Percentiles rank a stretch among this genome's conserved stretches.
Conservation (phyloP, 2,797 vertebrate genomes). For the Sebastes flavidus region DNA sequence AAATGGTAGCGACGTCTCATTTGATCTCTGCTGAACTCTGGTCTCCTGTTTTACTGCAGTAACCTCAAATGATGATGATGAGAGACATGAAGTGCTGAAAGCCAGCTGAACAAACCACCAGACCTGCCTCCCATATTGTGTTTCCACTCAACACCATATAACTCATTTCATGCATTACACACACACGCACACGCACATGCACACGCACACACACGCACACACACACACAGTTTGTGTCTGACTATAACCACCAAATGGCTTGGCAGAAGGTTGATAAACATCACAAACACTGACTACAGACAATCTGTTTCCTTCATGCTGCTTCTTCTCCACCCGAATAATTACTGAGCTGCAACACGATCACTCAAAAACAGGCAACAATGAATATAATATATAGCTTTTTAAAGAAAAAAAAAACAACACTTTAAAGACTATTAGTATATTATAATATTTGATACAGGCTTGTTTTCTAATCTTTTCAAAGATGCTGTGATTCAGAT, state of each 20-base stretch:
- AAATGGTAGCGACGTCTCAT: neutral
- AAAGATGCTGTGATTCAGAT: neutral
- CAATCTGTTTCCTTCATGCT: slow-evolving; percentile 36
- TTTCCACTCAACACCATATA: slow-evolving; percentile 24
- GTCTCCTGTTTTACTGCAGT: neutral
- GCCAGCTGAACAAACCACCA: slow-evolving; percentile 24
- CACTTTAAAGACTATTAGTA: neutral
- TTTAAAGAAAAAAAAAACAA: fast-evolving
- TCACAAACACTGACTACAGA: slow-evolving; percentile 33
- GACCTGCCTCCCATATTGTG: slow-evolving; percentile 34
- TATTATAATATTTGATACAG: neutral
- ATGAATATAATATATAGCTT: neutral
- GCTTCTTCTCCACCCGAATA: slow-evolving; percentile 36
- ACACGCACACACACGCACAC: slow-evolving; percentile 3
- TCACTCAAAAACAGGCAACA: neutral
- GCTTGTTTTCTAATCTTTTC: neutral
- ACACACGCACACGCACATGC: neutral
- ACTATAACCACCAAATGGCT: slow-evolving; percentile 43
- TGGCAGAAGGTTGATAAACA: slow-evolving; percentile 43
- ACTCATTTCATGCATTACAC: neutral
- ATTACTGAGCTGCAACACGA: slow-evolving; percentile 25
- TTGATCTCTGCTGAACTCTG: slow-evolving; percentile 7
- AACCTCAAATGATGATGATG: slow-evolving; percentile 18
- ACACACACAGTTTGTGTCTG: neutral
- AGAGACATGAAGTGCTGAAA: neutral